A percentile compares a stretch with the other conserved stretches of the same genome.
These are phyloP conservation scores for Conopomorpha cramerella DNA, from an alignment of 1,140 invertebrate genomes.

Conservation along the genomic window DNA sequence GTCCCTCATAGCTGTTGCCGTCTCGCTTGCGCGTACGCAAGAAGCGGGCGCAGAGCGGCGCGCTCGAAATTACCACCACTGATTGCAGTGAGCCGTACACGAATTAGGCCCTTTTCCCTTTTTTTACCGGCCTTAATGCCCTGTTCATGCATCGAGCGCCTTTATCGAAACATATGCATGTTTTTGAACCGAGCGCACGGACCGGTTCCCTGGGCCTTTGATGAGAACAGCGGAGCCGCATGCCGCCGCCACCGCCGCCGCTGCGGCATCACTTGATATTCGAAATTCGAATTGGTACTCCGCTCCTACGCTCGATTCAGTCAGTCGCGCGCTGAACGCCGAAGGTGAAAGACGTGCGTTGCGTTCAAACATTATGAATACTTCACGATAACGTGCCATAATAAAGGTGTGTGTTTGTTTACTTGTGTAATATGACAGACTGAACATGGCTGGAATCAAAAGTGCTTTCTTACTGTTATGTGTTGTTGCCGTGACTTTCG, in stretches of 20 bases:
- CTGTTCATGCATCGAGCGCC: slow-evolving; percentile 41
- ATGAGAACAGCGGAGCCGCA: no score
- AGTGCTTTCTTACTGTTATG: slow-evolving; percentile 28
- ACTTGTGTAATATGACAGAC: slow-evolving; percentile 32
- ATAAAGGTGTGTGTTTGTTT: slow-evolving; percentile 28
- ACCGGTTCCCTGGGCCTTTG: slow-evolving; percentile 51
- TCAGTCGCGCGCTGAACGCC: no score
- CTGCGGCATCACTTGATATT: slow-evolving; percentile 8
- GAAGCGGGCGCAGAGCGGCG: slow-evolving; percentile 7
- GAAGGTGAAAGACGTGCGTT: slow-evolving; percentile 13
- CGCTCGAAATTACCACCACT: slow-evolving; percentile 32
- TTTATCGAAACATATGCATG: slow-evolving; percentile 49
- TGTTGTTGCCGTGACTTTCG: slow-evolving; percentile 26
- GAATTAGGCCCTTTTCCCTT: slow-evolving; percentile 43
- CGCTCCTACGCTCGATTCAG: slow-evolving; percentile 36
- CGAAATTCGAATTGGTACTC: slow-evolving; percentile 36
- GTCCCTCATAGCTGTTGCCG: slow-evolving; percentile 24
- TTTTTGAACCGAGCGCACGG: slow-evolving; percentile 35
- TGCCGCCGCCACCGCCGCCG: slow-evolving; percentile 26
- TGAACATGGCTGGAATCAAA: slow-evolving; percentile 37
- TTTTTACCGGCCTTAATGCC: slow-evolving; percentile 39
- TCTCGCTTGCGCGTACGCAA: no score
- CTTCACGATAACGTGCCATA: slow-evolving; percentile 27
- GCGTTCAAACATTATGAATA: slow-evolving; percentile 7
- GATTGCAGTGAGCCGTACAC: slow-evolving; percentile 45